phyloP scores from a whole-genome alignment of 2,797 vertebrate genomes.

The Somateria mollissima region DNA sequence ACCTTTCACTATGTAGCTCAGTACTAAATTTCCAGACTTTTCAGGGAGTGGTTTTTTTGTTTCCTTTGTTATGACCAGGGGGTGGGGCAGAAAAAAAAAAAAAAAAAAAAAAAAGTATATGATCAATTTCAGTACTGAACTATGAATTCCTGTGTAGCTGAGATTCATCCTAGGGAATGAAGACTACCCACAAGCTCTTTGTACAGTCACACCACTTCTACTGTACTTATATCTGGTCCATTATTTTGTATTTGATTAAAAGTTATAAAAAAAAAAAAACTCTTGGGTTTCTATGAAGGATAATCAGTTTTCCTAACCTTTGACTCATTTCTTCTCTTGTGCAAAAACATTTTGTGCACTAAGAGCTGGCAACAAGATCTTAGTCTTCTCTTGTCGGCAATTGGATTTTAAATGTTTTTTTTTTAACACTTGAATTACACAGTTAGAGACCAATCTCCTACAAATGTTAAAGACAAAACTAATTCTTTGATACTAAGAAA shows the following conservation, averaged over 20 bases:
- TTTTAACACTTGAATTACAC: constrained; percentile 10
- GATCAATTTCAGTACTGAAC: not conserved
- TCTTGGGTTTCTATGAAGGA: not conserved
- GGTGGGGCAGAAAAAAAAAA: not conserved
- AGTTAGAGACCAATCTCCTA: constrained; percentile 15
- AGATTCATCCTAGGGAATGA: not conserved
- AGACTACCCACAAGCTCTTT: not conserved
- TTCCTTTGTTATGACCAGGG: not conserved
- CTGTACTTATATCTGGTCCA: not conserved
- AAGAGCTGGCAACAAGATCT: not conserved
- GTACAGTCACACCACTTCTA: not conserved
- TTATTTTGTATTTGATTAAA: constrained; percentile 44
- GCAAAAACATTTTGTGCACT: not conserved
- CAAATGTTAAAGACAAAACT: constrained; percentile 23
- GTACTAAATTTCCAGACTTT: not conserved
- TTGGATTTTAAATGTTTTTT: not conserved
- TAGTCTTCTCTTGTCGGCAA: not conserved
- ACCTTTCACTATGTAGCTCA: not conserved
- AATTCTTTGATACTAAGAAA: not conserved
- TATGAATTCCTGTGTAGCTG: not conserved
- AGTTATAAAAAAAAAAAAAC: not conserved
- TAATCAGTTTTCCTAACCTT: constrained; percentile 48
- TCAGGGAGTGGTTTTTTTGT: not conserved
- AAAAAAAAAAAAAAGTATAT: not conserved
- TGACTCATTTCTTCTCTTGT: constrained; percentile 9